These are phyloP conservation scores for Heliconius melpomene DNA, from an alignment of 1,140 invertebrate genomes.

Conservation along the genomic window DNA sequence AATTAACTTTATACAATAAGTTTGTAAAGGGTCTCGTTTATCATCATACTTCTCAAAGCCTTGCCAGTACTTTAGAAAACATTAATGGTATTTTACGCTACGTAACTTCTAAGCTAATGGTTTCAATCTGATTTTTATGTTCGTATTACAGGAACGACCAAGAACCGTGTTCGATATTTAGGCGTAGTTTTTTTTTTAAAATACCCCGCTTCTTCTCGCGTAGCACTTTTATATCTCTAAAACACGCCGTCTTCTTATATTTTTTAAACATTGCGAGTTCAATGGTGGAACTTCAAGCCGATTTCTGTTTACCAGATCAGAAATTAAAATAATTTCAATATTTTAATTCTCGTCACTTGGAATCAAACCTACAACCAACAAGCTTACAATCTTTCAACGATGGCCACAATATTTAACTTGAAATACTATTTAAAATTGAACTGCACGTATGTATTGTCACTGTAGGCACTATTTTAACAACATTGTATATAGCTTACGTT, in stretches of 20 bases:
- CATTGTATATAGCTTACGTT: constrained; percentile 34
- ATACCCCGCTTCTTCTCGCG: neutral
- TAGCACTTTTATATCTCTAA: neutral
- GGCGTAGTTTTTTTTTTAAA: neutral
- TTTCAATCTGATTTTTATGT: constrained; percentile 46
- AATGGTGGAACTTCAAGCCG: too few species aligned
- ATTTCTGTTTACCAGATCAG: too few species aligned
- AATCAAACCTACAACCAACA: neutral
- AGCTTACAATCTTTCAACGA: neutral
- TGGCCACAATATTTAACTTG: neutral
- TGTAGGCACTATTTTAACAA: constrained; percentile 26
- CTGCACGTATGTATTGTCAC: neutral
- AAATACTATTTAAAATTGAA: constrained; percentile 10
- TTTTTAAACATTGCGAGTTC: too few species aligned
- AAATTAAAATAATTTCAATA: too few species aligned
- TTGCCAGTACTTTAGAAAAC: constrained; percentile 39
- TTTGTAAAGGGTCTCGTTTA: constrained; percentile 43
- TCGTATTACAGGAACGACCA: constrained; percentile 24
- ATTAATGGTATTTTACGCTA: constrained; percentile 45
- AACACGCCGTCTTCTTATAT: too few species aligned
- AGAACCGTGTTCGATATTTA: neutral
- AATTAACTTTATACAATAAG: constrained; percentile 43
- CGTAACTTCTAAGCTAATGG: constrained; percentile 46
- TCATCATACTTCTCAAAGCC: constrained; percentile 43
- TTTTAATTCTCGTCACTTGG: neutral